Conservation (phyloP, 2,797 vertebrate genomes). For the Heterohyrax brucei region DNA sequence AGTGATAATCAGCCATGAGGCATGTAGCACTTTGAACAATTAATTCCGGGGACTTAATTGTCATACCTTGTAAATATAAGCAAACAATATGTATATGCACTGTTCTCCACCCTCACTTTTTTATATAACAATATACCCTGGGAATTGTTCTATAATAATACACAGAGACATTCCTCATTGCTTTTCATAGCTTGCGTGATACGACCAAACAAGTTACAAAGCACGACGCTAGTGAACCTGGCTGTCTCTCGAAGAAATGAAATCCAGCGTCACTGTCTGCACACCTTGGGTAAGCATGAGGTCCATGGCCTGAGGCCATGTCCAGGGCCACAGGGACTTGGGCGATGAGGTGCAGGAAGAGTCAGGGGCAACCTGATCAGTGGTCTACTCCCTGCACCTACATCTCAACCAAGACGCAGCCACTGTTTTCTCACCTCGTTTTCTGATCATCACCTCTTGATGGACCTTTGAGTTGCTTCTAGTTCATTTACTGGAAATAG, state of each 20-base stretch:
- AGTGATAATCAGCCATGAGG: too few species aligned
- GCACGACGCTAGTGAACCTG: too few species aligned
- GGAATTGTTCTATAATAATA: neutral
- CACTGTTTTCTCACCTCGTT: neutral
- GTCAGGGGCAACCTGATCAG: neutral
- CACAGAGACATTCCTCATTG: neutral
- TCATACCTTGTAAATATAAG: neutral
- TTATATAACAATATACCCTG: neutral
- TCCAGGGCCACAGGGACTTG: neutral
- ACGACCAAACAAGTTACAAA: neutral
- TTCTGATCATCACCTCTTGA: neutral
- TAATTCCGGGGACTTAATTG: too few species aligned
- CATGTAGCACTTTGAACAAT: too few species aligned
- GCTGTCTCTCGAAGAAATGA: neutral
- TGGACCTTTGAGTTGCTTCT: neutral
- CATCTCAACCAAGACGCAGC: neutral
- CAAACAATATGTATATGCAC: neutral
- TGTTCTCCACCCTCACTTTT: neutral
- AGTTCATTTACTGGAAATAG: neutral
- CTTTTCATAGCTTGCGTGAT: neutral
- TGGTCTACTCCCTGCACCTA: neutral
- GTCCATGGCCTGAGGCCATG: too few species aligned
- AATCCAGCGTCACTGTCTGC: neutral
- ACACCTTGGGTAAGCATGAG: neutral
- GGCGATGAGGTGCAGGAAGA: neutral